These are phyloP conservation scores for Popillia japonica DNA, from an alignment of 1,140 invertebrate species.

Conservation along the genomic window DNA sequence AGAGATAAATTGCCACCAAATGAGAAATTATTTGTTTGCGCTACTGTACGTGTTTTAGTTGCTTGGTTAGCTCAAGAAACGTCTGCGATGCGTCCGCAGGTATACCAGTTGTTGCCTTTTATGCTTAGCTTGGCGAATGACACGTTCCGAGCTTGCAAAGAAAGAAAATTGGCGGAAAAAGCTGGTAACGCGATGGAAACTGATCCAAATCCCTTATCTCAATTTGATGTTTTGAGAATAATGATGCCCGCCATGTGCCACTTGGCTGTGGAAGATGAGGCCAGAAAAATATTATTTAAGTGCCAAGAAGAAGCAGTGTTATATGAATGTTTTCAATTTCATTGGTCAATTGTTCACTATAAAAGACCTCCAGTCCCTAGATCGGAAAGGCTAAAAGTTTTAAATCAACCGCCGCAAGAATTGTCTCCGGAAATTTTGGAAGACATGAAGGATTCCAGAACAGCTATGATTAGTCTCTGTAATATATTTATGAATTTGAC, in stretches of 20 bases:
- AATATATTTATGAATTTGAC: slow-evolving; percentile 93
- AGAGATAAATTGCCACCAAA: slow-evolving; percentile 68
- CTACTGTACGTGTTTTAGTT: slow-evolving; percentile 82
- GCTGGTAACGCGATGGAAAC: slow-evolving; percentile 65
- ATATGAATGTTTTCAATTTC: slow-evolving; percentile 80
- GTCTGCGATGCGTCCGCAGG: slow-evolving; percentile 83
- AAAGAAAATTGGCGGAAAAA: slow-evolving; percentile 71
- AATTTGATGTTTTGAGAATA: slow-evolving; percentile 78
- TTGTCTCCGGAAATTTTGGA: slow-evolving; percentile 75
- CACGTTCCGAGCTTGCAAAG: slow-evolving; percentile 77
- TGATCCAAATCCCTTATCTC: slow-evolving; percentile 69
- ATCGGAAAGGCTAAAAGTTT: slow-evolving; percentile 76
- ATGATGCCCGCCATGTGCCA: slow-evolving; percentile 89
- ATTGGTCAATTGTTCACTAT: slow-evolving; percentile 87
- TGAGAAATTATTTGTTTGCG: slow-evolving; percentile 79
- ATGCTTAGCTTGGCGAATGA: slow-evolving; percentile 82
- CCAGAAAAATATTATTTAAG: slow-evolving; percentile 81
- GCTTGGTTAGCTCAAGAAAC: slow-evolving; percentile 93
- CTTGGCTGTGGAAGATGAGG: slow-evolving; percentile 87
- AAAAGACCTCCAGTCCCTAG: slow-evolving; percentile 82
- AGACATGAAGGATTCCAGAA: slow-evolving; percentile 82
- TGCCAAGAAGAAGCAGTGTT: slow-evolving; percentile 82
- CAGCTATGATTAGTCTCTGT: slow-evolving; percentile 85
- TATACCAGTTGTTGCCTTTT: slow-evolving; percentile 81
- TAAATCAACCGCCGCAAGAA: slow-evolving; percentile 77